Conservation (phyloP, 2,113 vertebrate species). For the Lepidothrix coronata region DNA sequence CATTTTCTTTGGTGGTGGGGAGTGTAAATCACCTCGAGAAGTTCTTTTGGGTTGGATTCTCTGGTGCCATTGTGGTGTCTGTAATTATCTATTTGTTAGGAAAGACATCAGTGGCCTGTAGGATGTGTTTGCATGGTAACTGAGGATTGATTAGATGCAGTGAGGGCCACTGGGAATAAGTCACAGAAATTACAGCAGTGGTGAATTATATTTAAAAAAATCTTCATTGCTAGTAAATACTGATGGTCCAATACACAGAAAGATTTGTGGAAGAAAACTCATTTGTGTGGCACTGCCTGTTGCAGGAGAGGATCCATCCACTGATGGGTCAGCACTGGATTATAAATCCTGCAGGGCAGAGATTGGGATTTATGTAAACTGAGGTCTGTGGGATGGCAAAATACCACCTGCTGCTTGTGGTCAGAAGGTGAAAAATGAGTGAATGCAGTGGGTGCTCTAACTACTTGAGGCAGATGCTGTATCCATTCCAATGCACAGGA, state of each 20-base stretch:
- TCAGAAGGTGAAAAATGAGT: not conserved
- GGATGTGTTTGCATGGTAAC: slow-evolving; percentile 60
- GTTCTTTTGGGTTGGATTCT: slow-evolving; percentile 26
- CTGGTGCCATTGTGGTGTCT: slow-evolving; percentile 21
- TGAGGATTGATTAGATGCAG: slow-evolving; percentile 57
- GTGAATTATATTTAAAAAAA: slow-evolving; percentile 60
- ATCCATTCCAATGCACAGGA: not conserved
- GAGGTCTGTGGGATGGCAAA: not conserved
- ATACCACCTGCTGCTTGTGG: slow-evolving; percentile 2
- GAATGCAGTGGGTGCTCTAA: not conserved
- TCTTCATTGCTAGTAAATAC: slow-evolving; percentile 34
- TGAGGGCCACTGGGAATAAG: slow-evolving; percentile 25
- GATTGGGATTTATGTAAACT: not conserved
- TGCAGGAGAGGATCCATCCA: not conserved
- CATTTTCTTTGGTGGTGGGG: not conserved
- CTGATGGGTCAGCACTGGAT: not conserved
- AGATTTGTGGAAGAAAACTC: not conserved
- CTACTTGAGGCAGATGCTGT: not conserved
- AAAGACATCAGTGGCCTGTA: slow-evolving; percentile 31
- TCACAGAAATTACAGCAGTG: not conserved
- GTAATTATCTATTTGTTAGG: slow-evolving; percentile 59
- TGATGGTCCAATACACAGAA: not conserved
- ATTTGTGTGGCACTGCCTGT: not conserved
- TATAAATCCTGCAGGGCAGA: not conserved
- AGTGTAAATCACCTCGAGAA: slow-evolving; percentile 23